These are phyloP conservation scores for Triops cancriformis DNA, from an alignment of 1,140 invertebrate species.

Conservation along the genomic window DNA sequence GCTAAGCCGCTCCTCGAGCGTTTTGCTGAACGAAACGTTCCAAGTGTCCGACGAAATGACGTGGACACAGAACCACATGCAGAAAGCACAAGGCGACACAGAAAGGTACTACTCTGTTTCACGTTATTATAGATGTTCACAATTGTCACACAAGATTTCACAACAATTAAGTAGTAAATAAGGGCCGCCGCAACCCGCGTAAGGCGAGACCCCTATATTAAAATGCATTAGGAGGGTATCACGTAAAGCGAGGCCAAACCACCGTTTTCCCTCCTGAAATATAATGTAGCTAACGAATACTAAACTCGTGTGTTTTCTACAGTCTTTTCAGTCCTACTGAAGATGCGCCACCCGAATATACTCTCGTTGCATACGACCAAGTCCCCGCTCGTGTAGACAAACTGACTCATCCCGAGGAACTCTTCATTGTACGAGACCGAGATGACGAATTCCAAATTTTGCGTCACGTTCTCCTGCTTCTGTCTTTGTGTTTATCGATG, in stretches of 20 bases:
- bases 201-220: no score
- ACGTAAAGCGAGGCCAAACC: no score
- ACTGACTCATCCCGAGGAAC: conserved; percentile 47
- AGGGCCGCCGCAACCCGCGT: no score
- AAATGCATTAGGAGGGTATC: no score
- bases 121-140: background rate
- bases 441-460: conserved; percentile 58
- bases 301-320: background rate
- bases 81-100: background rate
- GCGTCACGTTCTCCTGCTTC: conserved; percentile 71
- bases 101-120: background rate
- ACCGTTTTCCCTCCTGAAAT: no score
- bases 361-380: conserved; percentile 41
- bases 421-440: conserved; percentile 36
- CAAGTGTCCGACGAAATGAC: background rate
- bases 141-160: no score
- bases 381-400: background rate
- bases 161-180: no score
- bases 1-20: background rate
- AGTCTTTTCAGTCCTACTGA: conserved; percentile 34
- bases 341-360: conserved; percentile 39
- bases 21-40: background rate
- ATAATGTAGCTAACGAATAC: no score
- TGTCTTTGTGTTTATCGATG: conserved; percentile 72
- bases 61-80: background rate